Conservation (phyloP, 2,797 vertebrate genomes). For the Sebastes miniatus region DNA sequence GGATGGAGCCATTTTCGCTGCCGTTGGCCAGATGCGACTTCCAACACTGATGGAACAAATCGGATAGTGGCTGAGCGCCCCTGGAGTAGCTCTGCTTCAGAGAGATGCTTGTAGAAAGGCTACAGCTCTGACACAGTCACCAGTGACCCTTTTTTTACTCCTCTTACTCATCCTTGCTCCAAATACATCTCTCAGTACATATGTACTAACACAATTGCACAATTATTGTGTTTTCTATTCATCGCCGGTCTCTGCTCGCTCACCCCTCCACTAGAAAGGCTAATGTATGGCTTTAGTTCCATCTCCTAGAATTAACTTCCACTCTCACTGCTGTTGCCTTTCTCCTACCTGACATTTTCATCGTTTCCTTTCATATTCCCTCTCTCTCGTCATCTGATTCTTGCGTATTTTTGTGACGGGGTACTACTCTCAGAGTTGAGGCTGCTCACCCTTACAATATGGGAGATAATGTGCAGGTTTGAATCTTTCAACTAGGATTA, state of each 20-base stretch:
- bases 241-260: conserved; percentile 28
- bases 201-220: conserved; percentile 65
- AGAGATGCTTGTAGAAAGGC: conserved; percentile 4
- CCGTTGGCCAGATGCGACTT: background rate
- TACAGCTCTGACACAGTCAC: conserved; percentile 17
- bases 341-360: conserved; percentile 51
- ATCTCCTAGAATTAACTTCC: conserved; percentile 47
- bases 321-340: conserved; percentile 1
- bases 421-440: conserved; percentile 11
- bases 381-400: conserved; percentile 20
- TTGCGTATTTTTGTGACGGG: conserved; percentile 26
- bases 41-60: background rate
- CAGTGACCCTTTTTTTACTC: background rate
- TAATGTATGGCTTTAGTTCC: conserved; percentile 51
- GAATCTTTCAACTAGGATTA: conserved; percentile 13
- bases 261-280: conserved; percentile 47
- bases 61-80: background rate
- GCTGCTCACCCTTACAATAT: conserved; percentile 36
- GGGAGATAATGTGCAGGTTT: conserved; percentile 19
- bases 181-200: conserved; percentile 25
- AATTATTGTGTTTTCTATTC: conserved; percentile 46
- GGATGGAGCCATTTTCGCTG: background rate
- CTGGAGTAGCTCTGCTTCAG: conserved; percentile 3
- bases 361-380: conserved; percentile 18
- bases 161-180: conserved; percentile 24